Percentiles rank a stretch among this genome's conserved stretches.
Conservation (phyloP, 2,888 invertebrate genomes). For the Phengaris arion region DNA sequence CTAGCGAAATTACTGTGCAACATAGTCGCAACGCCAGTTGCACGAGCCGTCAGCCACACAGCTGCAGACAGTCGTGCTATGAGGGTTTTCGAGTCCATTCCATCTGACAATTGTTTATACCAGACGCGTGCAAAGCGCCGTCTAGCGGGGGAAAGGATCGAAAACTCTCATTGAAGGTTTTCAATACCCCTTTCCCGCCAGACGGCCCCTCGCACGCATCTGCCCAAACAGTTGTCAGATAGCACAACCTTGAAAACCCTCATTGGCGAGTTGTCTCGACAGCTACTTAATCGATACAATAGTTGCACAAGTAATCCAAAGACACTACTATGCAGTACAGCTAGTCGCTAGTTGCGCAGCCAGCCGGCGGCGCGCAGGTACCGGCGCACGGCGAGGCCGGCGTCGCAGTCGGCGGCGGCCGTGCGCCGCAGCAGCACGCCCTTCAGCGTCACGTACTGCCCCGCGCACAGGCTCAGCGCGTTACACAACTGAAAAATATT, state of each 20-base stretch:
- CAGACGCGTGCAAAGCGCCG: no score
- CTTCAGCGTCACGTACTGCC: constrained; percentile 93
- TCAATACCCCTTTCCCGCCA: no score
- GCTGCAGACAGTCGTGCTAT: neutral
- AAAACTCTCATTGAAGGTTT: no score
- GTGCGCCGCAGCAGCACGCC: constrained; percentile 88
- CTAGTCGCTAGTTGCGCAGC: constrained; percentile 55
- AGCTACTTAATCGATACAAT: no score
- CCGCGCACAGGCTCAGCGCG: constrained; percentile 88
- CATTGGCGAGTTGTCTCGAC: no score
- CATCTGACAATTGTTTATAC: neutral
- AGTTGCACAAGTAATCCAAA: neutral
- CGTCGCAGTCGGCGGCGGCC: constrained; percentile 55
- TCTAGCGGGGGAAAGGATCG: no score
- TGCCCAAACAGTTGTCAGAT: no score
- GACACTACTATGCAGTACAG: neutral
- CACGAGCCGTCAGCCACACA: neutral
- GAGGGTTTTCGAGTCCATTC: neutral
- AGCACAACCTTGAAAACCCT: no score
- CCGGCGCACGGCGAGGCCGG: constrained; percentile 59
- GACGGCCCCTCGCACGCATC: no score
- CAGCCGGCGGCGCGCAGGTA: constrained; percentile 70
- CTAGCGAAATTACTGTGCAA: neutral
- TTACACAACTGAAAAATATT: constrained; percentile 81
- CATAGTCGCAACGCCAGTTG: neutral